phyloP scores from a whole-genome alignment of 2,888 invertebrate genomes.

The Drosophila macrospina region DNA sequence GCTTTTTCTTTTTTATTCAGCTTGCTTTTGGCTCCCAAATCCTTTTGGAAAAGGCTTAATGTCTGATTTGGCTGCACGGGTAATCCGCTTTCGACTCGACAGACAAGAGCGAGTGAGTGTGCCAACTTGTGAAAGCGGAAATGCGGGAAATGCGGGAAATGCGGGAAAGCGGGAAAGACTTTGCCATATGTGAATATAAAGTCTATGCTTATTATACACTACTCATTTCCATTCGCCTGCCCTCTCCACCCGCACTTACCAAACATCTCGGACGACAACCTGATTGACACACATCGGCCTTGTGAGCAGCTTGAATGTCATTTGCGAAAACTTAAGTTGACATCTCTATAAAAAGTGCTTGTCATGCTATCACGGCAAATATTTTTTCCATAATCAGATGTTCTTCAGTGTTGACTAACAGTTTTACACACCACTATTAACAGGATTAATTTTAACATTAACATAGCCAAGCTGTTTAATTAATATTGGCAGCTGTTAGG shows the following conservation, averaged over 20 bases:
- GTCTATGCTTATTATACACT: conserved; percentile 50
- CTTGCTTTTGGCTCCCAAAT: conserved; percentile 54
- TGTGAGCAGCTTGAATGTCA: conserved; percentile 8
- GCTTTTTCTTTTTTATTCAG: conserved; percentile 34
- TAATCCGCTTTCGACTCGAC: conserved; percentile 67
- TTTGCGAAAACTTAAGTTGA: conserved; percentile 25
- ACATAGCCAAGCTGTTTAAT: too few relatives aligned
- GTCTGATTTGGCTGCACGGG: conserved; percentile 62
- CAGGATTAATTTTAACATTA: too few relatives aligned
- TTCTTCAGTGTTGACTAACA: neutral
- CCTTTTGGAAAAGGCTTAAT: conserved; percentile 71
- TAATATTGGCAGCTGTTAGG: too few relatives aligned
- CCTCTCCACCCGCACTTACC: neutral
- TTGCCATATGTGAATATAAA: conserved; percentile 34
- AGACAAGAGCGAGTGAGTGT: neutral
- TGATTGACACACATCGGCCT: conserved; percentile 39
- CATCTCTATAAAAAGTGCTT: conserved; percentile 26
- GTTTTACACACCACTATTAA: neutral
- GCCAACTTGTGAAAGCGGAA: conserved; percentile 19
- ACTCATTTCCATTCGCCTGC: neutral
- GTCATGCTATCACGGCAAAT: neutral
- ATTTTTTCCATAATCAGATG: neutral
- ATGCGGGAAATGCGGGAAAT: too few relatives aligned
- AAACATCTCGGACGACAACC: neutral
- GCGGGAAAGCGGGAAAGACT: too few relatives aligned